Percentiles rank a stretch among this genome's conserved stretches.
Conservation (phyloP, 2,888 invertebrate species). For the Lasius platythorax region DNA sequence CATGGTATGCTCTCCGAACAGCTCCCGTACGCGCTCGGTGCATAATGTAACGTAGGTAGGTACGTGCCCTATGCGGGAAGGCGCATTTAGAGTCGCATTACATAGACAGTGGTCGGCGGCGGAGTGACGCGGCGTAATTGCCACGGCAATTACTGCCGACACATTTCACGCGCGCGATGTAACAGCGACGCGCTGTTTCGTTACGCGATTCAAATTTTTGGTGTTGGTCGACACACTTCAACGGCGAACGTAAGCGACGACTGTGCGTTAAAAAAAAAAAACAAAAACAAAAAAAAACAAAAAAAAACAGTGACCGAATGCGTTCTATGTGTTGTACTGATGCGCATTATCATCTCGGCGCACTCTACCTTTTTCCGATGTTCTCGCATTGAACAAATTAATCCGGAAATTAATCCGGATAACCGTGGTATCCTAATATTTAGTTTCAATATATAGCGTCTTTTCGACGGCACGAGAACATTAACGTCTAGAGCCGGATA, state of each 20-base stretch:
- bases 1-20: neutral
- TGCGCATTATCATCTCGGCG: conserved; percentile 39
- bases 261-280: conserved; percentile 6
- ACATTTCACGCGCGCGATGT: conserved; percentile 70
- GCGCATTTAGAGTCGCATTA: conserved; percentile 71
- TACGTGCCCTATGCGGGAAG: conserved; percentile 60
- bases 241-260: conserved; percentile 58
- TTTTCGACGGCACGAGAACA: neutral
- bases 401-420: conserved; percentile 41
- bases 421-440: neutral
- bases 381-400: conserved; percentile 2
- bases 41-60: conserved; percentile 33
- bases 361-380: neutral
- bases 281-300: conserved; percentile 56
- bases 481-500: neutral
- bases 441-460: conserved; percentile 9
- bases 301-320: conserved; percentile 50
- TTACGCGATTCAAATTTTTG: conserved; percentile 64
- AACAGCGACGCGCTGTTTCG: conserved; percentile 61
- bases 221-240: conserved; percentile 46
- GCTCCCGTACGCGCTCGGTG: conserved; percentile 2
- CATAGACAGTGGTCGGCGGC: conserved; percentile 65
- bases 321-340: neutral
- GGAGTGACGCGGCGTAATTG: conserved; percentile 74
- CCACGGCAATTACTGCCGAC: conserved; percentile 76